Evolutionary conservation across 1,140 invertebrate species (phyloP).

Genomic region (Drosophila lacteicornis): DNA sequence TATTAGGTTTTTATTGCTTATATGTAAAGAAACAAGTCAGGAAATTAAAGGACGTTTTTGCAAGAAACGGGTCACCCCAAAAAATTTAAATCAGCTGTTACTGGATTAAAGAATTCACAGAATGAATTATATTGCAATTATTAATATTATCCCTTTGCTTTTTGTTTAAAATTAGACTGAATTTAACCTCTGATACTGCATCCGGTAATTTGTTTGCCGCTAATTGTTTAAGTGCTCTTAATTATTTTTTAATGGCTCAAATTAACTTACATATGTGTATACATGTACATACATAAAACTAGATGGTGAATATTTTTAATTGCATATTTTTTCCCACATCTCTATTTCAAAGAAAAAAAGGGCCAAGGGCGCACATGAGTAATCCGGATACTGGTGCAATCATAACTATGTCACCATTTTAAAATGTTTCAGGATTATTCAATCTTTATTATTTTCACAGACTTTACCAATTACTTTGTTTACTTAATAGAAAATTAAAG

Average conservation of each 20-base stretch:
- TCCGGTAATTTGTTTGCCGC: neutral
- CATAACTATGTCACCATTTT: constrained; percentile 10
- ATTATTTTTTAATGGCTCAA: neutral
- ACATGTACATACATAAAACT: neutral
- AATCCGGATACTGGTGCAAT: constrained; percentile 8
- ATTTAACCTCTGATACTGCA: neutral
- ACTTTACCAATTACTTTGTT: neutral
- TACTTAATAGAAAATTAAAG: neutral
- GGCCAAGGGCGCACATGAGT: constrained; percentile 45
- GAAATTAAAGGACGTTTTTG: neutral
- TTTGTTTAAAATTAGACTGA: neutral
- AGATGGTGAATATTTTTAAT: constrained; percentile 10
- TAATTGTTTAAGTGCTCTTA: neutral
- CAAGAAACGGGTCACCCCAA: neutral
- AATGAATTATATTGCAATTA: neutral
- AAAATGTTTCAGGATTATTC: neutral
- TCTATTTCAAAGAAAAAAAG: constrained; percentile 30
- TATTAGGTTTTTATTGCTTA: no score
- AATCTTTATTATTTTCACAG: neutral
- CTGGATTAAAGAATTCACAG: no score
- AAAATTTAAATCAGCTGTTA: neutral
- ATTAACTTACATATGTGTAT: no score
- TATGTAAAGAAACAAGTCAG: neutral
- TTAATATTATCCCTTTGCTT: neutral
- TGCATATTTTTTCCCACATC: constrained; percentile 13